Conservation (phyloP, 2,113 vertebrate genomes). For the Ondatra zibethicus region DNA sequence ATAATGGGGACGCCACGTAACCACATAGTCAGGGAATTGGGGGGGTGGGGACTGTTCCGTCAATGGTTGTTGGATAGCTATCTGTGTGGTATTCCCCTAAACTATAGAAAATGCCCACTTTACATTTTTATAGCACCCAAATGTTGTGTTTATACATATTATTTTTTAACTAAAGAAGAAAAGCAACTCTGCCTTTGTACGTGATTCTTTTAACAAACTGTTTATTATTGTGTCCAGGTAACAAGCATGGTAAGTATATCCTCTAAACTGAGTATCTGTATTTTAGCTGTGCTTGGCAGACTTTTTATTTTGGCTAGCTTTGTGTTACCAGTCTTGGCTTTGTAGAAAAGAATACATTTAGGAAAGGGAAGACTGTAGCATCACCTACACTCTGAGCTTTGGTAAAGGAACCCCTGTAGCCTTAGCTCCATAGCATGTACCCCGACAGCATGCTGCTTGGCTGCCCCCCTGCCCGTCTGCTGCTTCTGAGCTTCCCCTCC, state of each 20-base stretch:
- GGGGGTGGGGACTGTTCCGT: not conserved
- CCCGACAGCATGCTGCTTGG: conserved; percentile 86
- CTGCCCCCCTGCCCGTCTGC: conserved; percentile 78
- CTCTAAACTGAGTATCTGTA: conserved; percentile 86
- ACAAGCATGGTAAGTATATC: conserved; percentile 99
- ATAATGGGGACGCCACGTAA: not conserved
- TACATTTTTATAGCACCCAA: conserved; percentile 75
- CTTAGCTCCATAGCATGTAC: conserved; percentile 81
- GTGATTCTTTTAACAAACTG: conserved; percentile 90
- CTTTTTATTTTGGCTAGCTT: conserved; percentile 84
- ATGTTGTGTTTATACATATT: conserved; percentile 71
- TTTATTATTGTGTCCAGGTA: conserved; percentile 98
- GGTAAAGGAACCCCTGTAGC: conserved; percentile 73
- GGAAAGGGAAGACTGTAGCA: conserved; percentile 79
- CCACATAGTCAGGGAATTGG: not conserved
- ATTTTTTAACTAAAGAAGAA: conserved; percentile 75
- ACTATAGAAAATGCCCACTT: not conserved
- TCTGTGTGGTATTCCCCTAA: conserved; percentile 44
- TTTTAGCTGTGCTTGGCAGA: conserved; percentile 89
- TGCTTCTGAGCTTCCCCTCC: not conserved
- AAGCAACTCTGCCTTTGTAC: conserved; percentile 81
- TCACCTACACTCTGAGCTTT: conserved; percentile 71
- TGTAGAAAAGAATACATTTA: conserved; percentile 85
- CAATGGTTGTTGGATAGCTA: conserved; percentile 62
- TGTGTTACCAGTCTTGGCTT: conserved; percentile 88